Evolutionary conservation across 2,888 invertebrate genomes (phyloP).

Genomic region (Polymixis flavicincta): DNA sequence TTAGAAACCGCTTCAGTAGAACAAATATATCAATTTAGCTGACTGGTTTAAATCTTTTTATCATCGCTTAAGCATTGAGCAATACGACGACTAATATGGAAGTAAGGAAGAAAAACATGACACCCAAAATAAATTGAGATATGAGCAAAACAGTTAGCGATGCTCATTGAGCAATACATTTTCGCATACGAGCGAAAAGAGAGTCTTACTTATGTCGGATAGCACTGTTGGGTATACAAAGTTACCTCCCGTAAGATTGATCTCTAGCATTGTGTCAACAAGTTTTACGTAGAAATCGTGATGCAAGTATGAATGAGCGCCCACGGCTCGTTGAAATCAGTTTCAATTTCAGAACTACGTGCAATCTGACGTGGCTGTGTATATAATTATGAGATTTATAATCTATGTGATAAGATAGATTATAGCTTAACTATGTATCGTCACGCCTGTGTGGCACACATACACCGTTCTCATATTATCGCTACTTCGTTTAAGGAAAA

Average conservation of each 20-base stretch:
- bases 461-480: constrained; percentile 15
- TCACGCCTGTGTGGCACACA: constrained; percentile 28
- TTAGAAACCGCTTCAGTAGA: background rate
- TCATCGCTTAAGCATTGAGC: too few species aligned
- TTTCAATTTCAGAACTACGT: constrained; percentile 48
- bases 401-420: constrained; percentile 20
- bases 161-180: background rate
- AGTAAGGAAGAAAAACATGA: background rate
- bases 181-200: background rate
- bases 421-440: constrained; percentile 21
- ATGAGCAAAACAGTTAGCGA: background rate
- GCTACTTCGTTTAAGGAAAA: background rate
- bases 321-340: constrained; percentile 37
- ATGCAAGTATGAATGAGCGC: background rate
- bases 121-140: background rate
- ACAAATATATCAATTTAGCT: background rate
- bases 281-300: background rate
- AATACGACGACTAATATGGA: background rate
- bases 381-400: constrained; percentile 24
- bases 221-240: background rate
- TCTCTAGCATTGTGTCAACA: background rate
- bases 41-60: too few species aligned
- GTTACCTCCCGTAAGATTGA: background rate
- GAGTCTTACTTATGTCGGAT: too few species aligned
- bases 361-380: background rate